Base-by-base conservation (phyloP, 1,140 invertebrate genomes). In the Probaryconus sp. region DNA sequence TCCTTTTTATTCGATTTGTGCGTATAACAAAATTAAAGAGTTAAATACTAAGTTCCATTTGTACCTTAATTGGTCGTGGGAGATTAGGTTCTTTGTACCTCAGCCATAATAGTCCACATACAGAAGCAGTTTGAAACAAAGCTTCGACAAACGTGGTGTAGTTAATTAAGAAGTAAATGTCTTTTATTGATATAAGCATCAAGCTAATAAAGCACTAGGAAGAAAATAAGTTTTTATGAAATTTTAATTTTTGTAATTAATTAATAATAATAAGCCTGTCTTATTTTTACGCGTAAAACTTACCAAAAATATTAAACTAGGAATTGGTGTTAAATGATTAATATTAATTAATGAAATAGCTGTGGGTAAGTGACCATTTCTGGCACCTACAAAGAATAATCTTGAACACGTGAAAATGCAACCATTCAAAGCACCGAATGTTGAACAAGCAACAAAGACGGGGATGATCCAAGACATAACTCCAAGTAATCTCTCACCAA, bases 91-190 rank as follows among this genome's bases (percentile, higher is more conserved):
- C 88, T 38, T 92, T 95, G 76, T 92, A 92, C 35, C 97, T 91
- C 83, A 98, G 88, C 91, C 94, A 97, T 3, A 99, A 84, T 17
- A 99, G 88, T 14, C 96, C 96, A 9, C 91, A 89, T 0, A 99
- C 93, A 7, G 96, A 97, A 16, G 94, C 88, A 7, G 95, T 90
- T n/a, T 95, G 97, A 81, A 98, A 98, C n/a, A 97, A 87, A 6
- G 95, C 93, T 87, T 98, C 97, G 35, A 97, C 95, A 81, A 97
- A 97, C 42, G 94, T 95, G 14, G 97, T 93, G 85, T 97, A 98
- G 83, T 97, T 96, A 65, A 99, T 98, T 10, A 99, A 90, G 2
- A 91, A 90, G 85, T 96, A 96, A n/a, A 97, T 92, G 84, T 98
- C 93, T 79, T 92, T 91, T 17, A 93, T 94, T 72, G 93, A 89